Evolutionary conservation across 1,140 invertebrate species (phyloP).

Genomic region (Streblospio benedicti): DNA sequence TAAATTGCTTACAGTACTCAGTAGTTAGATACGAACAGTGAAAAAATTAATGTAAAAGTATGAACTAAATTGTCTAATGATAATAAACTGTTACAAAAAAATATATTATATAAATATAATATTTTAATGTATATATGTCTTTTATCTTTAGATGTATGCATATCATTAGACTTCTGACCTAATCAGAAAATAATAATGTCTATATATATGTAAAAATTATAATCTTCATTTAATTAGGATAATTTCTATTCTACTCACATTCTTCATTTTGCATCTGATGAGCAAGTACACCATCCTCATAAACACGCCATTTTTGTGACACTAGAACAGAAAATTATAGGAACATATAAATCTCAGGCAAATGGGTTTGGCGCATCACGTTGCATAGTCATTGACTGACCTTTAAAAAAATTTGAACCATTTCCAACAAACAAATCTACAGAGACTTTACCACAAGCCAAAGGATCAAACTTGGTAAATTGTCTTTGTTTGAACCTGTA

Average conservation of each 20-base stretch:
- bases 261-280: slow-evolving; percentile 83
- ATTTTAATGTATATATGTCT: neutral
- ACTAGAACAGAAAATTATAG: no score
- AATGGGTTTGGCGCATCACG: no score
- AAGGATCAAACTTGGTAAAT: no score
- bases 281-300: slow-evolving; percentile 81
- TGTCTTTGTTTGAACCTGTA: no score
- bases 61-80: no score
- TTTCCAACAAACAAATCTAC: no score
- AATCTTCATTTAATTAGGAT: neutral
- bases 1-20: neutral
- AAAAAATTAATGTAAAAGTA: neutral
- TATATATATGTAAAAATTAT: neutral
- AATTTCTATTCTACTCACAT: slow-evolving; percentile 54
- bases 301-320: slow-evolving; percentile 79
- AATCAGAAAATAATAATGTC: neutral
- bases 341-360: no score
- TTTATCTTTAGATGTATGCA: neutral
- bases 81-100: no score
- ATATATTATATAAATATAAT: neutral
- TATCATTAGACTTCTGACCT: neutral
- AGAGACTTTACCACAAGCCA: no score
- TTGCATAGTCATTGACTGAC: no score
- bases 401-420: no score
- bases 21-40: neutral